Evolutionary conservation across 92 coral and sea anemone genomes (phyloP).

Genomic region (Chrysogorgia sp.): DNA sequence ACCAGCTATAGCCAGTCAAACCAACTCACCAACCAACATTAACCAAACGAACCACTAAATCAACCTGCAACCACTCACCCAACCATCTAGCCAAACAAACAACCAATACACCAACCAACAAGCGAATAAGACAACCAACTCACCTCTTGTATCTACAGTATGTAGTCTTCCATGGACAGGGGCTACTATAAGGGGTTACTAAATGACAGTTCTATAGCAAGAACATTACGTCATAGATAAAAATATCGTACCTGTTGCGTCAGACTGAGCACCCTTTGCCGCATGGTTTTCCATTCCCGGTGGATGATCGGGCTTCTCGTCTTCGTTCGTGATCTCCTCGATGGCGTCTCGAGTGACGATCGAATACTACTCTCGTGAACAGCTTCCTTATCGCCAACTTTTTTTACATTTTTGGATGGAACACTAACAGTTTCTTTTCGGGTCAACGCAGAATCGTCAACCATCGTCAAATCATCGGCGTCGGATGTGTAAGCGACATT

Average conservation of each 20-base stretch:
- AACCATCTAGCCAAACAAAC: no score
- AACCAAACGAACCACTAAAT: no score
- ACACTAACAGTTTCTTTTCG: constrained; percentile 29
- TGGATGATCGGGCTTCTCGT: constrained; percentile 76
- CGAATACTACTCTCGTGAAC: background rate
- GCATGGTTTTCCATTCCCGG: constrained; percentile 90
- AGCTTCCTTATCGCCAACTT: background rate
- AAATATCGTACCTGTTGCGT: constrained; percentile 75
- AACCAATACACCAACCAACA: background rate
- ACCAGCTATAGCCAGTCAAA: no score
- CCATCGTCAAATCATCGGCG: constrained; percentile 18
- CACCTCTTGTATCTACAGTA: no score
- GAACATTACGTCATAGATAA: background rate
- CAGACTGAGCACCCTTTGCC: constrained; percentile 83
- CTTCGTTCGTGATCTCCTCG: constrained; percentile 48
- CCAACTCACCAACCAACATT: no score
- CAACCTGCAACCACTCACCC: no score
- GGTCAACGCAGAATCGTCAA: constrained; percentile 53
- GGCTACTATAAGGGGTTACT: no score
- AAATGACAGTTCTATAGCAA: no score
- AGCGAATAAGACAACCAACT: background rate
- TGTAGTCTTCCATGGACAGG: no score
- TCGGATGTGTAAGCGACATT: background rate
- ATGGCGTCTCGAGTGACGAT: constrained; percentile 58
- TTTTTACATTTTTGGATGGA: background rate